Evolutionary conservation across 1,140 invertebrate species (phyloP).

Genomic region (Aphidius gifuensis): DNA sequence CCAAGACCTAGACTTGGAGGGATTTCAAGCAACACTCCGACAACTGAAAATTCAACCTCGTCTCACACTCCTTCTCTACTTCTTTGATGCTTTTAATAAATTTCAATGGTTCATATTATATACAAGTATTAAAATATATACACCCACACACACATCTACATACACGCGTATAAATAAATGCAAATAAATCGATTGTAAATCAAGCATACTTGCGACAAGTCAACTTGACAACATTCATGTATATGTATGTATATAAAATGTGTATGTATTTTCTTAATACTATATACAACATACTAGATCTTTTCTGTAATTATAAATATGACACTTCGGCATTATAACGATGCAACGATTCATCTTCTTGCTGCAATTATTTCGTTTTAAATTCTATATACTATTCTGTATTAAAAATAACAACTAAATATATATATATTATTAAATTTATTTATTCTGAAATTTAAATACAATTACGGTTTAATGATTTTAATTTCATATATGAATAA

Average conservation of each 20-base stretch:
- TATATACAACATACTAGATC: constrained; percentile 16
- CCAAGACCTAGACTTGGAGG: constrained; percentile 13
- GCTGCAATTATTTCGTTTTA: constrained; percentile 14
- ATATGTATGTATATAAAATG: too few species aligned
- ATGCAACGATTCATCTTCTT: constrained; percentile 18
- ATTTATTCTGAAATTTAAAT: too few species aligned
- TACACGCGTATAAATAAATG: neutral
- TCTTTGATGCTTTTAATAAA: constrained; percentile 29
- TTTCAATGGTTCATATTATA: constrained; percentile 25
- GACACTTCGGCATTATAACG: constrained; percentile 26
- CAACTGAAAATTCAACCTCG: constrained; percentile 19
- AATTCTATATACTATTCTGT: too few species aligned
- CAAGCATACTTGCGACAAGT: constrained; percentile 18
- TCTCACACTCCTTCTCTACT: constrained; percentile 18
- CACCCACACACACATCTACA: neutral
- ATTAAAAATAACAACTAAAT: too few species aligned
- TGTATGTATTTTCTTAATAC: too few species aligned
- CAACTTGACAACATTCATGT: neutral
- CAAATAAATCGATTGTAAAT: constrained; percentile 31
- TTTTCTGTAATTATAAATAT: constrained; percentile 30
- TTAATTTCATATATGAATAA: too few species aligned
- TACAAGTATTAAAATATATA: neutral
- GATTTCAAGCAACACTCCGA: constrained; percentile 12
- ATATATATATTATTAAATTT: too few species aligned
- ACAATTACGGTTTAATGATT: too few species aligned